Evolutionary conservation across 2,888 invertebrate genomes (phyloP).

Genomic region (Nasonia oneida): DNA sequence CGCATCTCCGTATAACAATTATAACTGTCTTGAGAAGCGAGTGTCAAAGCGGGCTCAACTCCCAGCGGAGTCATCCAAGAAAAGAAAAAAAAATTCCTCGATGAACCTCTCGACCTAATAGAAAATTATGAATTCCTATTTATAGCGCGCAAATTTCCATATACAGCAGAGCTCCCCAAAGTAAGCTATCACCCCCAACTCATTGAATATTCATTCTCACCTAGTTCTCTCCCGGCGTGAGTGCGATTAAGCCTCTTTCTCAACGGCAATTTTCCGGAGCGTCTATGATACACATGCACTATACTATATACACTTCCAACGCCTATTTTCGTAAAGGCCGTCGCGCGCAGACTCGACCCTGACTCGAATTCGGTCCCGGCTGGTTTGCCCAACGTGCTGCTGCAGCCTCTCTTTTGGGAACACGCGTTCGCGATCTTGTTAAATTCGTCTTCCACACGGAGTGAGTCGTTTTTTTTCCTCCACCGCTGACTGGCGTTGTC

Average conservation of each 20-base stretch:
- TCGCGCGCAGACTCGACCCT: slow-evolving; percentile 68
- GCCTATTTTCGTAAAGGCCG: slow-evolving; percentile 67
- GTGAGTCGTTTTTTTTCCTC: neutral
- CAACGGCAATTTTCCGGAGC: slow-evolving; percentile 19
- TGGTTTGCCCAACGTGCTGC: slow-evolving; percentile 55
- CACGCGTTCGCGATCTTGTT: slow-evolving; percentile 48
- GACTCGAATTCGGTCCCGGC: slow-evolving; percentile 71
- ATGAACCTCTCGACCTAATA: neutral
- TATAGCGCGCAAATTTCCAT: slow-evolving; percentile 13
- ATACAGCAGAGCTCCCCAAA: neutral
- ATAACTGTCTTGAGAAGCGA: neutral
- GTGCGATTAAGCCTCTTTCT: slow-evolving; percentile 10
- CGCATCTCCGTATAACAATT: neutral
- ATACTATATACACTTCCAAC: neutral
- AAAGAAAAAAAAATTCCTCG: neutral
- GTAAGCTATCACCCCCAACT: neutral
- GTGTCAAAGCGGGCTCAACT: neutral
- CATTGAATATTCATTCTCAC: slow-evolving; percentile 24
- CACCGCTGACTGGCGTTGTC: neutral
- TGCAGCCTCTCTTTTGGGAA: slow-evolving; percentile 67
- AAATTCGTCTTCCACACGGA: neutral
- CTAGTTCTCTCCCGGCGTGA: neutral
- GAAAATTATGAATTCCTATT: slow-evolving; percentile 25
- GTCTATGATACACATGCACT: neutral
- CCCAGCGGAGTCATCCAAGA: neutral